Conservation (phyloP, 2,888 invertebrate species). For the Cheilosia pagana region DNA sequence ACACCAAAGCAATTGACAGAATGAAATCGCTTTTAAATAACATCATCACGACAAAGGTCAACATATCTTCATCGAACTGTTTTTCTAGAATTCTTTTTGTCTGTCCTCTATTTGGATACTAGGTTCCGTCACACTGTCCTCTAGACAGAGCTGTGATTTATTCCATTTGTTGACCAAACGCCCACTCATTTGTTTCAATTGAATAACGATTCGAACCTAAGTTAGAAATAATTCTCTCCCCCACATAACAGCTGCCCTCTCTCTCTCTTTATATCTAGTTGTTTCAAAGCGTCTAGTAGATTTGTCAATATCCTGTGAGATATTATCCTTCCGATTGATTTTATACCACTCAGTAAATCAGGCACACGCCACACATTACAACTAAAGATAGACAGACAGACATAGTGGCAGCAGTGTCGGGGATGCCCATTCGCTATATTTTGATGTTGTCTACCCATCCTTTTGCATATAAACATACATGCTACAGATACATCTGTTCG, state of each 20-base stretch:
- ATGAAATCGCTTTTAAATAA: conserved; percentile 57
- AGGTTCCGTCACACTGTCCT: conserved; percentile 21
- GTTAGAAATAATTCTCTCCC: conserved; percentile 54
- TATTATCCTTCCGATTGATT: conserved; percentile 71
- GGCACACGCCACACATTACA: conserved; percentile 56
- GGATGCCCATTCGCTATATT: conserved; percentile 52
- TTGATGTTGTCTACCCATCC: conserved; percentile 50
- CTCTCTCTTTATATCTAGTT: conserved; percentile 14
- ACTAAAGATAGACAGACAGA: conserved; percentile 21
- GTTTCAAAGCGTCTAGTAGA: conserved; percentile 68
- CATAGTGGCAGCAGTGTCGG: conserved; percentile 15
- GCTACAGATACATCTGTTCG: conserved; percentile 59
- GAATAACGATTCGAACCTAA: conserved; percentile 66
- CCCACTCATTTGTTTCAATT: conserved; percentile 74
- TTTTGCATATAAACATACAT: conserved; percentile 1
- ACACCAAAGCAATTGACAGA: conserved; percentile 19
- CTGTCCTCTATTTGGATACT: not conserved
- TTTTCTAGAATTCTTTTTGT: conserved; percentile 19
- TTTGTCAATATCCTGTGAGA: conserved; percentile 72
- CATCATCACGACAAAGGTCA: conserved; percentile 42
- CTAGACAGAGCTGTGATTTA: conserved; percentile 63
- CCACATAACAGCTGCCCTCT: not conserved
- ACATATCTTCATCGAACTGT: conserved; percentile 3
- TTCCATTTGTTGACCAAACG: conserved; percentile 71
- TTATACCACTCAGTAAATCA: conserved; percentile 63